phyloP scores from a whole-genome alignment of 2,797 vertebrate genomes.

The Epinephelus malabaricus region DNA sequence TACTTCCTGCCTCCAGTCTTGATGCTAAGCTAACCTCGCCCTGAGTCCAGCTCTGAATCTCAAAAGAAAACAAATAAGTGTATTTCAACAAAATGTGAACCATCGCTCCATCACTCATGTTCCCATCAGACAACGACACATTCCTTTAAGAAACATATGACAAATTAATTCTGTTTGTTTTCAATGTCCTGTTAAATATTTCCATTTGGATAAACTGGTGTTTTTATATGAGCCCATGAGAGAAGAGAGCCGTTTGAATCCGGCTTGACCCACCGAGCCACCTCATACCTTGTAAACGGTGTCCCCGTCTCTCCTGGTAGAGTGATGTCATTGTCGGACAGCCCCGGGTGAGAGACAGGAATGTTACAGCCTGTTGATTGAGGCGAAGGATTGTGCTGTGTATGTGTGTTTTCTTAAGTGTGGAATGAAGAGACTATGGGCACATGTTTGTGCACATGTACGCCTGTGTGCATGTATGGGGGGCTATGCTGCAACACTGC shows the following conservation, averaged over 20 bases:
- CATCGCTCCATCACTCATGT: not conserved
- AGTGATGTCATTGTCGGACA: slow-evolving; percentile 70
- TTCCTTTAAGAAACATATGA: not conserved
- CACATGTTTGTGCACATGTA: slow-evolving; percentile 53
- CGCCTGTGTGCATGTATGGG: slow-evolving; percentile 42
- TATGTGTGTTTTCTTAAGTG: slow-evolving; percentile 53
- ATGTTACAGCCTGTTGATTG: slow-evolving; percentile 73
- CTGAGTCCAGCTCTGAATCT: not conserved
- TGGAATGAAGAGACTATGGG: slow-evolving; percentile 49
- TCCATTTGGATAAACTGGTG: slow-evolving; percentile 41
- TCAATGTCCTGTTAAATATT: slow-evolving; percentile 35
- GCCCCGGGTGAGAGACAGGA: slow-evolving; percentile 55
- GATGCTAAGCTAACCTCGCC: not conserved
- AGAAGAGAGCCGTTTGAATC: slow-evolving; percentile 39
- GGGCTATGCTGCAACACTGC: slow-evolving; percentile 61
- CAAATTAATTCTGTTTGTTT: slow-evolving; percentile 30
- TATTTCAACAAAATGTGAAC: not conserved
- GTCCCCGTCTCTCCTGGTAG: slow-evolving; percentile 30
- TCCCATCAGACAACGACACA: not conserved
- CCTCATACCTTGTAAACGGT: slow-evolving; percentile 56
- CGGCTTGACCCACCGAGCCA: slow-evolving; percentile 13
- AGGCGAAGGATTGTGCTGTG: slow-evolving; percentile 62
- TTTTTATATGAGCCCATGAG: slow-evolving; percentile 31
- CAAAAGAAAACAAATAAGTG: not conserved
- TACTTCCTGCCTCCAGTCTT: not conserved